Percentiles rank a stretch among this genome's conserved stretches.
Conservation (phyloP, 2,888 invertebrate species). For the Boloria euphrosyne region DNA sequence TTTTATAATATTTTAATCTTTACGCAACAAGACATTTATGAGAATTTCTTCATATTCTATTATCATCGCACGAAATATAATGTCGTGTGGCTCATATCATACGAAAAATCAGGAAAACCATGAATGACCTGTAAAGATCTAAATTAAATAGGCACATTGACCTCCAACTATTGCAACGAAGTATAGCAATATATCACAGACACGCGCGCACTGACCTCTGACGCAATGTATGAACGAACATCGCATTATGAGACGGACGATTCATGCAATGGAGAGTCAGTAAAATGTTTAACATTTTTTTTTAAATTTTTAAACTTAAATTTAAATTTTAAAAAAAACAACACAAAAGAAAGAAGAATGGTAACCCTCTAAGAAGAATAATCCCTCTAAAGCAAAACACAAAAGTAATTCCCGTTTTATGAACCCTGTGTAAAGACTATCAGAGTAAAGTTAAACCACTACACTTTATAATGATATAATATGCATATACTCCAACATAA, state of each 20-base stretch:
- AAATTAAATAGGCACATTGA: constrained; percentile 69
- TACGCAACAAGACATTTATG: neutral
- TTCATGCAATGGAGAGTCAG: constrained; percentile 47
- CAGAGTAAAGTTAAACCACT: too few relatives aligned
- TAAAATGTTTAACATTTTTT: neutral
- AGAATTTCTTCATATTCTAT: constrained; percentile 1
- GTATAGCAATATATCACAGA: constrained; percentile 49
- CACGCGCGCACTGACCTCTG: constrained; percentile 76
- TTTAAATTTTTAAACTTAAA: neutral
- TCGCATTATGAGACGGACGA: constrained; percentile 55
- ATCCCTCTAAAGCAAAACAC: too few relatives aligned
- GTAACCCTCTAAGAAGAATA: too few relatives aligned
- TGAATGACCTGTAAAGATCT: constrained; percentile 43
- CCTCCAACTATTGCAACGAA: constrained; percentile 65
- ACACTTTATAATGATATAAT: too few relatives aligned
- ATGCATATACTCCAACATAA: too few relatives aligned
- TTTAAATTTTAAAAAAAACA: neutral
- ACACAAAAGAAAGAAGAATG: neutral
- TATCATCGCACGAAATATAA: constrained; percentile 23
- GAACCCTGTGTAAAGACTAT: too few relatives aligned
- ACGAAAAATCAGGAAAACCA: constrained; percentile 36
- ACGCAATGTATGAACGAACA: constrained; percentile 56
- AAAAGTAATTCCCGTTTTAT: too few relatives aligned
- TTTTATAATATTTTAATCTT: neutral
- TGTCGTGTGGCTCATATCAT: constrained; percentile 24